Evolutionary conservation across 2,888 invertebrate genomes (phyloP), one percentile per base, ranked within the genome.

Genomic region (Sarcophaga subvicina): DNA sequence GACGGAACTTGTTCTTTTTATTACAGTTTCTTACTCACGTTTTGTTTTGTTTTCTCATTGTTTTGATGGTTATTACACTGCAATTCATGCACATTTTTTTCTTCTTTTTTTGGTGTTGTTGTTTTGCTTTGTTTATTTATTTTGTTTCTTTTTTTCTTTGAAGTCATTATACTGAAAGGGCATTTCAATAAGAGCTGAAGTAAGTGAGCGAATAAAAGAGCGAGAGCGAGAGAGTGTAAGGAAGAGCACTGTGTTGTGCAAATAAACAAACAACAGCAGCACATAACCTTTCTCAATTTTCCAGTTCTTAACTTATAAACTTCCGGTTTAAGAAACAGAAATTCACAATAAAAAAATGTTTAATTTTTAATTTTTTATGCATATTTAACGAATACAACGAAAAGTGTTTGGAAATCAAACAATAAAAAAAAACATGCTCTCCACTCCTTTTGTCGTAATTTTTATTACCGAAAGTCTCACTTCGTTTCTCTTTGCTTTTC

Each of bases 281-380:
- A 87, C 87, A 84, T 87, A 84, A 87, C 87, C 87, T 87, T 84
- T 87, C 87, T 82, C 87, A 87, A 87, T 84, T 84, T 87, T 87
- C 87, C 87, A 84, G 84, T 87, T 87, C 84, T 87, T 76, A 82
- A 82, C 81, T 84, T 10, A 79, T 63, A 69, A 82, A 82, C 87
- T 87, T 87, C 87, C 87, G 84, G 87, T 72, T 87, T 87, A 84
- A 82, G 49, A 80, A 80, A 77, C 17, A 69, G 45, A 79, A 79
- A 67, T 62, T 22, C 64, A 71, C 17, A 20, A 66, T 71, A 2
- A 49, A 37, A 77, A 63, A 82, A 0, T 37, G 1, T 37, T 37
- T 37, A 37, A 37, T 37, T 2, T 37, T 37, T 37, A 37, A 37
- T 37, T 2, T 37, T 37, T 37, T 37, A 37, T 37, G 37, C 37